Evolutionary conservation across 1,140 invertebrate genomes (phyloP).

Genomic region (Drosophila grimshawi): DNA sequence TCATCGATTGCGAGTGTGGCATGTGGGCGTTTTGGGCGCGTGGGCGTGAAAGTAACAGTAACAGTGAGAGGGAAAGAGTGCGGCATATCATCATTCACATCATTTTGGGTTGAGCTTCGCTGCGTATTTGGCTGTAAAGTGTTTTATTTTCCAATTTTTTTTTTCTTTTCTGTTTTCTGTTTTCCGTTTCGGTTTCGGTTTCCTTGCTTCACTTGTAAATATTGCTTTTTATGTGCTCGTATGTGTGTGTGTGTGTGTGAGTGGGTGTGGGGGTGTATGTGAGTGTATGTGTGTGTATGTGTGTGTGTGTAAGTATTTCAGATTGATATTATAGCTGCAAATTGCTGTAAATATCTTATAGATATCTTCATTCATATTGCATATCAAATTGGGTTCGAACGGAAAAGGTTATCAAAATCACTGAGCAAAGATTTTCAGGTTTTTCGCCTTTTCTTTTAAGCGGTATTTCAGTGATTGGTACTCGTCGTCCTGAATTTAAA

Average conservation of each 20-base stretch:
- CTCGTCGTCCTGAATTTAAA: conserved; percentile 13
- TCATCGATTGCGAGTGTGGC: conserved; percentile 52
- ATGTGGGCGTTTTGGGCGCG: background rate
- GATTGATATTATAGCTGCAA: conserved; percentile 42
- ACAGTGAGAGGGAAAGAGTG: no score
- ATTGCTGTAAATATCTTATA: conserved; percentile 41
- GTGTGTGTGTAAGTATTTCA: conserved; percentile 10
- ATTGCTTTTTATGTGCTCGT: background rate
- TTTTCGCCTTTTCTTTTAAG: background rate
- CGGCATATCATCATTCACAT: conserved; percentile 25
- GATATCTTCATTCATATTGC: conserved; percentile 43
- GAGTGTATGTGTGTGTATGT: background rate
- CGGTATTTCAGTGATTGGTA: conserved; percentile 8
- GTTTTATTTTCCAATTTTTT: conserved; percentile 43
- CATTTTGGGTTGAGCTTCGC: conserved; percentile 38
- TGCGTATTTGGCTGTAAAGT: conserved; percentile 46
- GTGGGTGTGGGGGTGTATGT: no score
- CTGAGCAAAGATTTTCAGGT: conserved; percentile 1
- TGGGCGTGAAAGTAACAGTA: background rate
- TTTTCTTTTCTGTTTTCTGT: background rate
- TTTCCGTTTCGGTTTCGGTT: background rate
- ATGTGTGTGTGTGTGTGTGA: conserved; percentile 2
- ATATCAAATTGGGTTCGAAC: conserved; percentile 21
- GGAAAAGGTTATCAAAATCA: conserved; percentile 19
- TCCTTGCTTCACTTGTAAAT: background rate